Base-by-base conservation (phyloP, 2,888 invertebrate species). In the Scaptomyza reducta region DNA sequence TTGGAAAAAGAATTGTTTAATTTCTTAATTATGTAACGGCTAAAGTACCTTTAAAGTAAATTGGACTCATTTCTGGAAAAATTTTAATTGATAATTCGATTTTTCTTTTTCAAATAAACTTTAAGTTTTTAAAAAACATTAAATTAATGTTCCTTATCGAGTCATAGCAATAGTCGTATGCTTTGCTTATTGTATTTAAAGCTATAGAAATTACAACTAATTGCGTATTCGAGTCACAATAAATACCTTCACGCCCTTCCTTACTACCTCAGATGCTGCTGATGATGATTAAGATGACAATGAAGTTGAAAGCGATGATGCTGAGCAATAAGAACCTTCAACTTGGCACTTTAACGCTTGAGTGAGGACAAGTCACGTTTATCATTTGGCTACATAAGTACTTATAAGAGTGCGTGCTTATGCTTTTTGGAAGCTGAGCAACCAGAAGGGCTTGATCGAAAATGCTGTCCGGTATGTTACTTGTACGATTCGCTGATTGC, bases 321-420 rank as follows among this genome's bases (percentile, higher is more conserved):
- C 61, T 61, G 55, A 29, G 38, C 63, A 72, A 70, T 77, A 67
- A 79, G 73, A 83, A 77, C 84, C 84, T 84, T 84, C 84, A 84
- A 87, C 82, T 82, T 87, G 86, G 79, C 82, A 79, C 71, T 75
- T 70, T 51, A 74, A 57, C 72, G 58, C 40, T 78, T 44, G 45
- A 70, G 60, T 64, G 71, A 65, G 74, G 65, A 57, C 61, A 66
- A 66, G 64, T 81, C 85, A 85, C 79, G 79, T 85, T 87, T 80
- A 58, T 60, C 71, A 71, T 71, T 77, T 71, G 69, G 57, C 65
- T 56, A 49, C 57, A 66, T 66, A 80, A 81, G 81, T 58, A 76
- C 62, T 63, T 47, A 18, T 41, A n/a, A 18, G 22, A 54, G 60
- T 71, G 65, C 50, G 70, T 71, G 71, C 71, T 60, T 56, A 53